phyloP scores from a whole-genome alignment of 23 tunicate genomes.

The Styela clava region DNA sequence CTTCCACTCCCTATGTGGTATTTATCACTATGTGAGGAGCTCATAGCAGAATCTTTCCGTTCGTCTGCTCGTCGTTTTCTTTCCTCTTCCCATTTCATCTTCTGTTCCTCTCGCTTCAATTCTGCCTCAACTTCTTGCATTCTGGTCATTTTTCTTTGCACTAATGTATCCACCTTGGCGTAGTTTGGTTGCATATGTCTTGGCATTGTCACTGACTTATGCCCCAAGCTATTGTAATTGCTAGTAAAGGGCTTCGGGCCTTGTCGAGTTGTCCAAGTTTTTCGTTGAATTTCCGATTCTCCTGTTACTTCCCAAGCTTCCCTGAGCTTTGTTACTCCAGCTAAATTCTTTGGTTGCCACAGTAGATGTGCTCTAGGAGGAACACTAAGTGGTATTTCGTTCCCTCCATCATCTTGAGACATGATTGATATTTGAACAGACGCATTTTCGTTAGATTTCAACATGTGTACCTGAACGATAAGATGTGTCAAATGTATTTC shows the following conservation, averaged over 20 bases:
- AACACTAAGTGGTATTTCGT: conserved; percentile 83
- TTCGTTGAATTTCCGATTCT: conserved; percentile 14
- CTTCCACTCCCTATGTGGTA: background rate
- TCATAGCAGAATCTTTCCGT: conserved; percentile 3
- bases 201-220: conserved; percentile 61
- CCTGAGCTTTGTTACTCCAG: conserved; percentile 79
- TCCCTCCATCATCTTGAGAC: conserved; percentile 79
- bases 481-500: background rate
- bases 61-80: background rate
- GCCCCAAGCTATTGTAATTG: conserved; percentile 18
- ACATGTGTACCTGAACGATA: conserved; percentile 15
- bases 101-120: conserved; percentile 8
- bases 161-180: conserved; percentile 21
- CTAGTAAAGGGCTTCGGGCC: conserved; percentile 20
- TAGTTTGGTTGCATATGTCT: conserved; percentile 60
- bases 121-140: conserved; percentile 17
- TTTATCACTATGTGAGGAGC: conserved; percentile 6
- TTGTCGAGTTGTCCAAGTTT: conserved; percentile 31
- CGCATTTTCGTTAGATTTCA: conserved; percentile 27
- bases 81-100: conserved; percentile 17
- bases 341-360: conserved; percentile 83
- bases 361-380: conserved; percentile 58
- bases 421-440: conserved; percentile 50
- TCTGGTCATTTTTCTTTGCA: conserved; percentile 19
- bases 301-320: conserved; percentile 66